Conservation (phyloP, 2,797 vertebrate species). For the Rhyacichthys aspro region DNA sequence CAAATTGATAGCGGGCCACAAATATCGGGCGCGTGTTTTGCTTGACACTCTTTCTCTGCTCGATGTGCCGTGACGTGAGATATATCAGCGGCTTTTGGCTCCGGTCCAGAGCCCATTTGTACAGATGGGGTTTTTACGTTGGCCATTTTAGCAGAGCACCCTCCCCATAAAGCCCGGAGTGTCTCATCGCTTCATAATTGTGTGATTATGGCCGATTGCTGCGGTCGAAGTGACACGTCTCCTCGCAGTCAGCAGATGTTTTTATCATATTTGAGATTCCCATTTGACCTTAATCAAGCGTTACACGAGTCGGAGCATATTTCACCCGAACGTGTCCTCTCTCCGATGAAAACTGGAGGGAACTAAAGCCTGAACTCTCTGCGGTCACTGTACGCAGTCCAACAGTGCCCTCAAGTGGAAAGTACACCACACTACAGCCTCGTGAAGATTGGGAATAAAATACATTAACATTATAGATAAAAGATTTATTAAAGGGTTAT, state of each 20-base stretch:
- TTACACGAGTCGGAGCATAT: conserved; percentile 54
- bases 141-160: conserved; percentile 68
- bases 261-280: conserved; percentile 63
- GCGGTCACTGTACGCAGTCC: neutral
- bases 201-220: conserved; percentile 69
- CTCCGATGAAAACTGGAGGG: neutral
- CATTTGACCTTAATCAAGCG: conserved; percentile 65
- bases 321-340: conserved; percentile 41
- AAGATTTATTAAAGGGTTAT: too few species aligned
- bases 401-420: neutral
- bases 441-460: too few species aligned
- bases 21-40: conserved; percentile 39
- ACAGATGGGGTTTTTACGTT: conserved; percentile 72
- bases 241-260: conserved; percentile 63
- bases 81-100: conserved; percentile 68
- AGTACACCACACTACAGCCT: neutral
- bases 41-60: conserved; percentile 47
- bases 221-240: conserved; percentile 58
- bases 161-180: conserved; percentile 69
- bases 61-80: conserved; percentile 59
- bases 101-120: conserved; percentile 66
- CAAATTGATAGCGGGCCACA: conserved; percentile 30
- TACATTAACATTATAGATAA: too few species aligned
- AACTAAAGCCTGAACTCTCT: neutral
- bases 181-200: conserved; percentile 70